phyloP scores from a whole-genome alignment of 1,140 invertebrate genomes.

The Drosophila rufa region DNA sequence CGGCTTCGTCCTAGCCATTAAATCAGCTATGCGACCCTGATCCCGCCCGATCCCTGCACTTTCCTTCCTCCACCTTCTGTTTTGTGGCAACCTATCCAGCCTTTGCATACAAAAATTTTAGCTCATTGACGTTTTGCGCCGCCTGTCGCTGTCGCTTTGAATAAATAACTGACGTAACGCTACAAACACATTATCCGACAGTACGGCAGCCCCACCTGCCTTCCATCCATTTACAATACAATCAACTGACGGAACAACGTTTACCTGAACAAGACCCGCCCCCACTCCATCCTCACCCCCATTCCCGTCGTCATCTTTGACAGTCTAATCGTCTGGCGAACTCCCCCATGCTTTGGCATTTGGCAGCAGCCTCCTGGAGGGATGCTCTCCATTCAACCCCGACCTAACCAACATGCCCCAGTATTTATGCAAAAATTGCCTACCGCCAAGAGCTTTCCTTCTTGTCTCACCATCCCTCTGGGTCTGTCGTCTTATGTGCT shows the following conservation, averaged over 20 bases:
- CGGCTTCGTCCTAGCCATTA: slow-evolving; percentile 23
- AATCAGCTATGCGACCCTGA: slow-evolving; percentile 13
- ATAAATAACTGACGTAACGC: slow-evolving; percentile 80
- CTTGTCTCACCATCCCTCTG: background rate
- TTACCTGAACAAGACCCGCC: slow-evolving; percentile 32
- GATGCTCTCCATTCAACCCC: slow-evolving; percentile 12
- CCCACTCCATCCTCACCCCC: background rate
- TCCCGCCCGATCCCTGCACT: slow-evolving; percentile 21
- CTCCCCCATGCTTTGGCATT: slow-evolving; percentile 33
- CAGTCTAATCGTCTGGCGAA: slow-evolving; percentile 60
- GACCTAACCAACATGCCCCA: slow-evolving; percentile 56
- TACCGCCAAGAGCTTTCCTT: slow-evolving; percentile 13
- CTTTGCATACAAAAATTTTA: slow-evolving; percentile 70
- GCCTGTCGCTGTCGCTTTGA: slow-evolving; percentile 75
- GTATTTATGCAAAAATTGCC: slow-evolving; percentile 74
- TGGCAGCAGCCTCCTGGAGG: slow-evolving; percentile 38
- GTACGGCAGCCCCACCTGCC: slow-evolving; percentile 4
- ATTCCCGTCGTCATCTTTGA: slow-evolving; percentile 38
- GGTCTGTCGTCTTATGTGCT: slow-evolving; percentile 16
- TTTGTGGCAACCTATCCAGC: slow-evolving; percentile 48
- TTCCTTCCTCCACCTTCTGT: slow-evolving; percentile 10
- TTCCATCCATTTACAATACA: slow-evolving; percentile 55
- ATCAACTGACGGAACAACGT: slow-evolving; percentile 53
- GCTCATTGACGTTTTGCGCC: slow-evolving; percentile 82
- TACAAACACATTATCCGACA: slow-evolving; percentile 74